phyloP scores from a whole-genome alignment of 1,140 invertebrate species.

The Heterodera carotae region DNA sequence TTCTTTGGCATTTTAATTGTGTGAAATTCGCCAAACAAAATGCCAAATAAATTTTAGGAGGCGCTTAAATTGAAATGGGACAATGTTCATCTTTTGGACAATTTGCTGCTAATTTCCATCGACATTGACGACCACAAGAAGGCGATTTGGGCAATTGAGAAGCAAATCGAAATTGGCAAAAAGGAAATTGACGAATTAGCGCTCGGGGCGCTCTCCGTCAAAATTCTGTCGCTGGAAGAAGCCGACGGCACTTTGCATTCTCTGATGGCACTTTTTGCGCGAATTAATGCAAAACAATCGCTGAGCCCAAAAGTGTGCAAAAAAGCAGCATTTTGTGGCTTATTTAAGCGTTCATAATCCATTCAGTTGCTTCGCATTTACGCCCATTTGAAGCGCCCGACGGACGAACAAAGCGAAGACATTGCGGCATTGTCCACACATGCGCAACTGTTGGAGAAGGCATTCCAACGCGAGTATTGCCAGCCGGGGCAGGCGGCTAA shows the following conservation, averaged over 20 bases:
- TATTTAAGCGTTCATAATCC: neutral
- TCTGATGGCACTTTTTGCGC: constrained; percentile 13
- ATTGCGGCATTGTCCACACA: constrained; percentile 22
- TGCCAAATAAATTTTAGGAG: constrained; percentile 20
- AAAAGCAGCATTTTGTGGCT: too few relatives aligned
- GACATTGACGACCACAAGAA: constrained; percentile 32
- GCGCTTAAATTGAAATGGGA: constrained; percentile 27
- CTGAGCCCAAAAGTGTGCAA: constrained; percentile 32
- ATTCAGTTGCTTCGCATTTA: constrained; percentile 33
- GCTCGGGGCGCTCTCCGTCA: constrained; percentile 20
- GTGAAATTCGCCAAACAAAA: constrained; percentile 1
- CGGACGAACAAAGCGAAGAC: constrained; percentile 21
- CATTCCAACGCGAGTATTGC: constrained; percentile 21
- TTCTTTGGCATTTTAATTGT: neutral
- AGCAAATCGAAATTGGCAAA: constrained; percentile 36
- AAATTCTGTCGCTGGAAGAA: constrained; percentile 10
- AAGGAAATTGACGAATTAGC: constrained; percentile 25
- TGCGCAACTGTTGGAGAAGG: constrained; percentile 32
- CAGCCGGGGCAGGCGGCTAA: neutral
- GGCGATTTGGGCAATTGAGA: constrained; percentile 26
- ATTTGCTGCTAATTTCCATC: constrained; percentile 36
- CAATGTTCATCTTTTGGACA: constrained; percentile 25
- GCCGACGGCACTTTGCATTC: neutral
- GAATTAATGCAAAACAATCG: constrained; percentile 25
- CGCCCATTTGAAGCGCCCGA: constrained; percentile 29